Base-by-base conservation (phyloP, 1,140 invertebrate genomes). In the Agraylea sexmaculata region DNA sequence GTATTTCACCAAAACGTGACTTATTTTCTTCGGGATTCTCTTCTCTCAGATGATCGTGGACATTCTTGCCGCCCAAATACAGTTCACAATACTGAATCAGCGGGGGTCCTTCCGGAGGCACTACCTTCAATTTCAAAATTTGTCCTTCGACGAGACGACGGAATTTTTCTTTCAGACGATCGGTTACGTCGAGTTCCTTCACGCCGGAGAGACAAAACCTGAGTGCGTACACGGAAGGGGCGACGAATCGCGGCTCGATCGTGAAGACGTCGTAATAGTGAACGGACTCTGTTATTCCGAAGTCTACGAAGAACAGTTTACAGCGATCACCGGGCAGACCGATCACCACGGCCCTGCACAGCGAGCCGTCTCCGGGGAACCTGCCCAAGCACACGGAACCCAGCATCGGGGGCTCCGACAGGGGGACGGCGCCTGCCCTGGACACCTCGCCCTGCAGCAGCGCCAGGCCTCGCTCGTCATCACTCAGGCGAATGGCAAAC, bases 281-380 rank as follows among this genome's bases (percentile, higher is more conserved):
- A 17, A 85, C 64, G 43, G 74, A 54, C 60, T 83, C 81, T 3
- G 73, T 76, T 48, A 82, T 78, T 5, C 83, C 83, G 56, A 78
- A 85, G 58, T 87, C 83, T 13, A 83, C 78, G 53, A 80, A 86
- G 51, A 77, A 81, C 10, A 85, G 66, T 60, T 78, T 73, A 50
- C 70, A 75, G 19, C 64, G 61, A 21, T 64, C 68, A 27, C 57
- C 70, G 23, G 72, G 70, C 17, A 82, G 62, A 45, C 70, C 73
- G 56, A 76, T 80, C 1, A 86, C 73, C 25, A 85, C 75, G 16
- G 80, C 80, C 43, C 83, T 66, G 46, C 79, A 80, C 11, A 81
- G 66, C 7, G 71, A 70, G 3, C 72, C 60, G 51, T 81, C 75
- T 38, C 67, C 66, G 0, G 70, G 69, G 51, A 75, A 78, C 39